phyloP scores from a whole-genome alignment of 2,888 invertebrate genomes.

The Tetrapedia diversipes region DNA sequence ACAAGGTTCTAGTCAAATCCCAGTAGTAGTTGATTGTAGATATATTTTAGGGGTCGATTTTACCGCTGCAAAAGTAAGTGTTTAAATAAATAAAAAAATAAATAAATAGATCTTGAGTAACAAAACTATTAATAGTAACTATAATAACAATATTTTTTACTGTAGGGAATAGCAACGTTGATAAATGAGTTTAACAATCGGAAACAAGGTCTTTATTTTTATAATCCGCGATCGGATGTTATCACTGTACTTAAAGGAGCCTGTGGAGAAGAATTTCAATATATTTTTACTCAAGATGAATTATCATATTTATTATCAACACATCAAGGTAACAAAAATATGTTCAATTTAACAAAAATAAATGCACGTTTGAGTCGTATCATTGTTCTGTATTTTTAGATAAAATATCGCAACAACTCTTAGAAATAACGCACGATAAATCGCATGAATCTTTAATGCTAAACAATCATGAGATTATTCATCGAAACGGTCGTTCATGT shows the following conservation, averaged over 20 bases:
- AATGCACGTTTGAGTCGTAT: background rate
- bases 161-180: conserved; percentile 89
- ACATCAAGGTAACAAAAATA: conserved; percentile 69
- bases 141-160: background rate
- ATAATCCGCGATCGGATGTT: conserved; percentile 87
- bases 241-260: conserved; percentile 88
- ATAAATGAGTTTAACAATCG: conserved; percentile 89
- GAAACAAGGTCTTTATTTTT: conserved; percentile 89
- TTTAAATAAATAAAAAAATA: background rate
- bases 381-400: conserved; percentile 64
- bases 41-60: conserved; percentile 93
- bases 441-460: conserved; percentile 68
- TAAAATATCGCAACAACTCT: conserved; percentile 72
- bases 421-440: conserved; percentile 73
- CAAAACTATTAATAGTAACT: background rate
- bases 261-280: conserved; percentile 86
- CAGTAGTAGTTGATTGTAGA: conserved; percentile 92
- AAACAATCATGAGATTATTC: conserved; percentile 74
- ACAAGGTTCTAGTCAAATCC: conserved; percentile 88
- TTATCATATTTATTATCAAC: conserved; percentile 84
- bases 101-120: background rate
- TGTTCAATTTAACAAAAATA: background rate
- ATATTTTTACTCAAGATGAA: conserved; percentile 85
- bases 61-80: conserved; percentile 88
- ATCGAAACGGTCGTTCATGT: conserved; percentile 75